Evolutionary conservation across 1,140 invertebrate species (phyloP).

Genomic region (Metopolophium dirhodum): DNA sequence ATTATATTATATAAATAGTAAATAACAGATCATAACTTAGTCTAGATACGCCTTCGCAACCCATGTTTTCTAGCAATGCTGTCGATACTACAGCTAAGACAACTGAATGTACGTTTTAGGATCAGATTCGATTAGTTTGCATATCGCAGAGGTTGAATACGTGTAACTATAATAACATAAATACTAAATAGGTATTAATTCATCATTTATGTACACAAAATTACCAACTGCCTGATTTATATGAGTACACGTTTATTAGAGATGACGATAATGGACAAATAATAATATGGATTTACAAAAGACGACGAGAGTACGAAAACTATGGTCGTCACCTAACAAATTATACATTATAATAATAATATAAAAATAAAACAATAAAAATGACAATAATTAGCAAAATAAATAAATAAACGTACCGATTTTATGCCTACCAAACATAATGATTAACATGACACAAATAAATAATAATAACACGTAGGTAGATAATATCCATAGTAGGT

Average conservation of each 20-base stretch:
- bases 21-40: too few relatives aligned
- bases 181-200: neutral
- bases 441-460: slow-evolving; percentile 25
- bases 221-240: neutral
- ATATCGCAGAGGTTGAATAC: neutral
- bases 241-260: slow-evolving; percentile 40
- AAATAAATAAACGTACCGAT: neutral
- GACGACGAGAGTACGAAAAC: neutral
- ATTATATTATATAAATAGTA: too few relatives aligned
- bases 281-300: slow-evolving; percentile 27
- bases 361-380: slow-evolving; percentile 32
- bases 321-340: neutral
- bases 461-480: neutral
- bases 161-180: neutral
- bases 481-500: too few relatives aligned
- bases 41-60: too few relatives aligned
- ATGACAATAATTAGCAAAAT: neutral
- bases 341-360: slow-evolving; percentile 1
- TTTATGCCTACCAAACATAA: neutral
- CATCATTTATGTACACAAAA: neutral
- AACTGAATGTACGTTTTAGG: neutral
- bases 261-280: neutral
- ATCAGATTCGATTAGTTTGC: neutral
- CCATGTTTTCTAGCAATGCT: too few relatives aligned
- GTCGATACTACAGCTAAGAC: too few relatives aligned